Conservation (phyloP, 2,888 invertebrate species). For the Spilosoma lubricipeda region DNA sequence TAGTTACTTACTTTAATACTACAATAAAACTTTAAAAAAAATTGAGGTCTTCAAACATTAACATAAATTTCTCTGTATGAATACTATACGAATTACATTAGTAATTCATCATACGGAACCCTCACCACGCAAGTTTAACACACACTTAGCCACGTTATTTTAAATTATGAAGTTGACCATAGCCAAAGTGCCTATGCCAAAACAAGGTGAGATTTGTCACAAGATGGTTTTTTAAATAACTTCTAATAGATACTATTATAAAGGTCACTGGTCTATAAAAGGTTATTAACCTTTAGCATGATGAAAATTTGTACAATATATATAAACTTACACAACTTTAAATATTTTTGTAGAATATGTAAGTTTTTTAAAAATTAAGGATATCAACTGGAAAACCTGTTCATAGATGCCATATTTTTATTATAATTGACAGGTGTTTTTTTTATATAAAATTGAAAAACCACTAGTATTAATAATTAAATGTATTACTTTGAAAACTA, state of each 20-base stretch:
- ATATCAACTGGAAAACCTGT: background rate
- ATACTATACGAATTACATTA: background rate
- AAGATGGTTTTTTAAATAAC: slow-evolving; percentile 29
- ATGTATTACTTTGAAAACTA: too few species aligned
- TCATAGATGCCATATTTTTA: background rate
- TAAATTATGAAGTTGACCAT: slow-evolving; percentile 21
- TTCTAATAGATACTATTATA: slow-evolving; percentile 8
- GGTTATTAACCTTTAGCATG: background rate
- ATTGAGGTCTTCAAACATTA: too few species aligned
- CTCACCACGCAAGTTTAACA: background rate
- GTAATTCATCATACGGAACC: background rate
- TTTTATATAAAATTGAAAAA: background rate
- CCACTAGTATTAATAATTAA: background rate
- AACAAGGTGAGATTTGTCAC: slow-evolving; percentile 24
- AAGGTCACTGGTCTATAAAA: slow-evolving; percentile 5
- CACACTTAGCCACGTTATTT: background rate
- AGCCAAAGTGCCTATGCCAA: slow-evolving; percentile 13
- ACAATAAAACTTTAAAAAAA: too few species aligned
- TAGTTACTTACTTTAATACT: too few species aligned
- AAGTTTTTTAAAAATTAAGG: too few species aligned
- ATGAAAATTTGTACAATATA: background rate
- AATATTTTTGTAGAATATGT: background rate
- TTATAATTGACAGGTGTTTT: background rate
- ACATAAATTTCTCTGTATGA: too few species aligned
- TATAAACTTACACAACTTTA: background rate